A percentile compares a stretch with the other conserved stretches of the same genome.
Evolutionary conservation across 2,888 invertebrate genomes (phyloP).

Genomic region (Apamea crenata): DNA sequence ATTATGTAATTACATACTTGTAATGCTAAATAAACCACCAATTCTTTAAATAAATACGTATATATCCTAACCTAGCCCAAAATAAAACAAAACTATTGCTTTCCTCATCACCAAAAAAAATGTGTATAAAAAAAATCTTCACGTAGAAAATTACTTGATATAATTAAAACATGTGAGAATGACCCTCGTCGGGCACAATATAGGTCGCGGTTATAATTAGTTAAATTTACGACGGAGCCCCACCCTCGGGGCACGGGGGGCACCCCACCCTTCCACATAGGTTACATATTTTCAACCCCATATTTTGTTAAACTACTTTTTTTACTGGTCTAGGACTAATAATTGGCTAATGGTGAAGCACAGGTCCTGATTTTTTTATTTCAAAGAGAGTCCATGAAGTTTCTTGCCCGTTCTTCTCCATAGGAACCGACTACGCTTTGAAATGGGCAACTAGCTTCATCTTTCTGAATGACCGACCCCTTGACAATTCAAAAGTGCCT

Average conservation of each 20-base stretch:
- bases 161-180: constrained; percentile 40
- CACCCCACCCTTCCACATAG: constrained; percentile 3
- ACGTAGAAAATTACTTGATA: not conserved
- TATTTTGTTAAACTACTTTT: constrained; percentile 4
- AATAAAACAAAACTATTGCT: too few species aligned
- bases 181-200: constrained; percentile 33
- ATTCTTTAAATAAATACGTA: too few species aligned
- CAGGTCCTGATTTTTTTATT: not conserved
- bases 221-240: constrained; percentile 75
- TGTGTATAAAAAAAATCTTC: not conserved
- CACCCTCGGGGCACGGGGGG: constrained; percentile 55
- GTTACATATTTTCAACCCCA: constrained; percentile 32
- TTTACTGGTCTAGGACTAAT: constrained; percentile 8
- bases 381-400: too few species aligned
- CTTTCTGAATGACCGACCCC: too few species aligned
- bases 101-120: not conserved
- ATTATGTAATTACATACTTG: too few species aligned
- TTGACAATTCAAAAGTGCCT: too few species aligned
- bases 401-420: too few species aligned
- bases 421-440: too few species aligned
- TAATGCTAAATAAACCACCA: too few species aligned
- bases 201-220: constrained; percentile 76
- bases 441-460: too few species aligned
- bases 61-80: too few species aligned
- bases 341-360: not conserved